Evolutionary conservation across 2,888 invertebrate genomes (phyloP).

Genomic region (Stenolophus ochropezus): DNA sequence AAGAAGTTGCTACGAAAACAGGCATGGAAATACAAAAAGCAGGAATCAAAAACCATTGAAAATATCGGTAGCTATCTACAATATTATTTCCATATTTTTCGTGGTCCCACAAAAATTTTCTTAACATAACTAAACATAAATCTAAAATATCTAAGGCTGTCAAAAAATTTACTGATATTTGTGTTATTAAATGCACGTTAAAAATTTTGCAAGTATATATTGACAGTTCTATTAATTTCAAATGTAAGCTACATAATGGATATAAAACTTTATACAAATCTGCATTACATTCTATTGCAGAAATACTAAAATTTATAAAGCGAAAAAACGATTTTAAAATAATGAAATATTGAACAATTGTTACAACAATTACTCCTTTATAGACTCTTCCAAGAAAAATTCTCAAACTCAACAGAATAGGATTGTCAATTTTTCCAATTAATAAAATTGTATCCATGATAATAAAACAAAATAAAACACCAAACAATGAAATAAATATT

Average conservation of each 20-base stretch:
- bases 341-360: not conserved
- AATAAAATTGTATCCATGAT: not conserved
- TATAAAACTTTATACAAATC: not conserved
- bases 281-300: not conserved
- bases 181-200: not conserved
- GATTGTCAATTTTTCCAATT: not conserved
- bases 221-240: not conserved
- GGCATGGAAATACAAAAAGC: slow-evolving; percentile 1
- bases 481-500: not conserved
- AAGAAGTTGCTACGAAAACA: not conserved
- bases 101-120: not conserved
- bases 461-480: not conserved
- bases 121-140: not conserved
- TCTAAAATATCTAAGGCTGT: slow-evolving; percentile 3
- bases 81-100: not conserved
- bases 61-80: not conserved
- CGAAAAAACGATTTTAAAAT: slow-evolving; percentile 7
- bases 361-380: slow-evolving; percentile 8
- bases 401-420: not conserved
- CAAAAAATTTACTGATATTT: slow-evolving; percentile 21
- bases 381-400: not conserved
- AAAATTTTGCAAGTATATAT: slow-evolving; percentile 2
- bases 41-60: not conserved
- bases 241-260: not conserved
- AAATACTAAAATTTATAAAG: not conserved